These are phyloP conservation scores for Pilophorus perplexus DNA, from an alignment of 2,888 invertebrate genomes.

Conservation along the genomic window DNA sequence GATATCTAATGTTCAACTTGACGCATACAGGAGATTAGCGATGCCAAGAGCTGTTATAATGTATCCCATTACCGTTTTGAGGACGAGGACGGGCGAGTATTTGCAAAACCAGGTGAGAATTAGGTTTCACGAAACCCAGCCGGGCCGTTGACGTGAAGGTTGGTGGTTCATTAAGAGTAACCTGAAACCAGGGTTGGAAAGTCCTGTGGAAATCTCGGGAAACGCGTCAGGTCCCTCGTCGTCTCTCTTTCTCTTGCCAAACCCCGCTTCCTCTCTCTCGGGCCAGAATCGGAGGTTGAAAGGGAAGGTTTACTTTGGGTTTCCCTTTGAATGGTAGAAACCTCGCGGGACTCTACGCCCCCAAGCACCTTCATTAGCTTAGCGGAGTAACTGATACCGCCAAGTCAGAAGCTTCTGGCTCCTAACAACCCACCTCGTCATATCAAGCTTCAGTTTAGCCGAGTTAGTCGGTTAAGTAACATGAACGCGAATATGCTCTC, in stretches of 20 bases:
- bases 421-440: constrained; percentile 18
- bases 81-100: neutral
- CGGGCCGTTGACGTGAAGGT: neutral
- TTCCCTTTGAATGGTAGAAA: constrained; percentile 8
- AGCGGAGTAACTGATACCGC: constrained; percentile 24
- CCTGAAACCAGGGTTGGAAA: neutral
- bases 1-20: neutral
- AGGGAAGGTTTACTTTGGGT: constrained; percentile 21
- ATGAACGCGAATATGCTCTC: neutral
- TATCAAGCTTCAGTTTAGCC: constrained; percentile 20
- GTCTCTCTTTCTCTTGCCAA: no score
- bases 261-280: neutral
- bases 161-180: constrained; percentile 13
- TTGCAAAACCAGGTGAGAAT: no score
- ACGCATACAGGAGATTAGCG: neutral
- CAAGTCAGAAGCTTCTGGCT: neutral
- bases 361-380: constrained; percentile 5
- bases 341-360: neutral
- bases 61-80: constrained; percentile 11
- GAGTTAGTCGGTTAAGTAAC: constrained; percentile 22
- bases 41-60: neutral
- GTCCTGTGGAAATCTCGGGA: constrained; percentile 15
- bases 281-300: constrained; percentile 1
- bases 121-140: neutral
- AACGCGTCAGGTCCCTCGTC: neutral